Base-by-base conservation (phyloP, 37 sponge, comb jelly and placozoan species). In the Ephydatia muelleri region DNA sequence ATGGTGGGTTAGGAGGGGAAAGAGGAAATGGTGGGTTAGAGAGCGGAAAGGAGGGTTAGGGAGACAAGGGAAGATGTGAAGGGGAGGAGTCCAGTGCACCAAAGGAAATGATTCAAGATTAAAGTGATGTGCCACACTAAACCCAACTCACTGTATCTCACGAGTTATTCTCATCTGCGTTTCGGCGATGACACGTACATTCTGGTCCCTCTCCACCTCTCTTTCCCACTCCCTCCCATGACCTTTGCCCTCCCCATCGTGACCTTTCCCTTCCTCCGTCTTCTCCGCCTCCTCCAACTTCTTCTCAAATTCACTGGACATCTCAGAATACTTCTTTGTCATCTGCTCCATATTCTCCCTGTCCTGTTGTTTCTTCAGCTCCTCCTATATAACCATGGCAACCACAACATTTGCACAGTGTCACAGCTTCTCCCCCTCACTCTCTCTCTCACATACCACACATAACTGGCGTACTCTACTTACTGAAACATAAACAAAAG, bases 201-300 rank as follows among this genome's bases (percentile, higher is more conserved):
- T 87, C 57, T 82, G 77, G 57, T 83, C 84, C 78, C 38, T 83
- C 84, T 88, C 83, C 40, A 82, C 33, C 83, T 78, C 84, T 36
- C 37, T 43, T 73, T 88, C 73, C 83, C 84, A 78, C 72, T 80
- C 84, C 43, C 27, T 49, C 31, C 75, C 80, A n/a, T 22, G 2
- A 3, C 5, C 4, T 9, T 3, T 3, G 36, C 48, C 70, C 19
- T 38, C 82, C 28, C 29, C 49, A n/a, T 29, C 23, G 19, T 29
- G 13, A 25, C 29, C 73, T 27, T 29, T 72, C 73, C 23, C 73
- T 72, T 25, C 12, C 29, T 29, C 29, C 28, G 13, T 72, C 29
- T 72, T 25, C 28, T 72, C 28, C 64, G 81, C 76, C 21, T 81
- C 77, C 27, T 81, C 82, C 3, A 67, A 49, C 6, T 70, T 30